Evolutionary conservation across 1,140 invertebrate species (phyloP).

Genomic region (Cherax quadricarinatus): DNA sequence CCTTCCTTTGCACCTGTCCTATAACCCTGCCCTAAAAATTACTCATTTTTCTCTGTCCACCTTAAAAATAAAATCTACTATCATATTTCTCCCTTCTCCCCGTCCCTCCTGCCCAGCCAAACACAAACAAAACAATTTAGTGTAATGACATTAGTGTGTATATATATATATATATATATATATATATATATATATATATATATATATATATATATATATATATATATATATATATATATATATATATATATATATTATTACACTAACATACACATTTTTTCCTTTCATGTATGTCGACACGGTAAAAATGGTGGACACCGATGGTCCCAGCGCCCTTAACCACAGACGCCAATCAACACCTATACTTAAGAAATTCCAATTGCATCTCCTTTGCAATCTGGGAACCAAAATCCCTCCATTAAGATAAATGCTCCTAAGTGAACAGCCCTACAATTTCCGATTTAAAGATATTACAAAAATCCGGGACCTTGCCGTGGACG

Average conservation of each 20-base stretch:
- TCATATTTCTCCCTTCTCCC: neutral
- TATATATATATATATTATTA: no score
- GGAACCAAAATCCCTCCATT: slow-evolving; percentile 46
- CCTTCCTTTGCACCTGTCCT: no score
- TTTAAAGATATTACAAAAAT: slow-evolving; percentile 67
- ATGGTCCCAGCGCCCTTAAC: slow-evolving; percentile 13
- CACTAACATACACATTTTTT: no score
- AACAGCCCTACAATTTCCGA: slow-evolving; percentile 59
- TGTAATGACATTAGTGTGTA: no score
- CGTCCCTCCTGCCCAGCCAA: neutral
- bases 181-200: no score
- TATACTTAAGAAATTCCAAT: slow-evolving; percentile 53
- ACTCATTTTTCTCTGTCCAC: no score
- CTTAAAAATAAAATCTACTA: no score
- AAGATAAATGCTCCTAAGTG: slow-evolving; percentile 65
- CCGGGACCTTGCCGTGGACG: neutral
- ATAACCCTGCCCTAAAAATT: no score
- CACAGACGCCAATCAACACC: slow-evolving; percentile 41
- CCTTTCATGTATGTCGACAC: neutral
- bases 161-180: no score
- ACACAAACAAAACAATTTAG: no score
- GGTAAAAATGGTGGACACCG: slow-evolving; percentile 13
- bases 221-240: no score
- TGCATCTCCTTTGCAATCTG: slow-evolving; percentile 53
- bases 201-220: no score